phyloP scores from a whole-genome alignment of 2,888 invertebrate species.

The Thera britannica region DNA sequence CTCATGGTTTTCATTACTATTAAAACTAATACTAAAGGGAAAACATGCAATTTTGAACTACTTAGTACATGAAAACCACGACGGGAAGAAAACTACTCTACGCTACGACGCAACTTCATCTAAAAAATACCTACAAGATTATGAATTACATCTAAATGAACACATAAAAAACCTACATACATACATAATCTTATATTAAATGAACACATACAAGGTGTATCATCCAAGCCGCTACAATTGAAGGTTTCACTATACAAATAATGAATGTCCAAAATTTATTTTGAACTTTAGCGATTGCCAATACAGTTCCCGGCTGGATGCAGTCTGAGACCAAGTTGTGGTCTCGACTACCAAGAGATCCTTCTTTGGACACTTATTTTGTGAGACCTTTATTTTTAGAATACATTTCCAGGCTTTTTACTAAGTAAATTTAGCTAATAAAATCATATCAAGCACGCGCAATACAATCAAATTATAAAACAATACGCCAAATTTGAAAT shows the following conservation, averaged over 20 bases:
- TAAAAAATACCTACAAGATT: conserved; percentile 41
- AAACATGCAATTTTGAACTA: conserved; percentile 33
- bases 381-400: conserved; percentile 16
- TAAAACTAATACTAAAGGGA: conserved; percentile 29
- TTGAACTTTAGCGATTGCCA: conserved; percentile 11
- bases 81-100: conserved; percentile 44
- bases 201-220: conserved; percentile 69
- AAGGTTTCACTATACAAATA: conserved; percentile 24
- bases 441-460: conserved; percentile 61
- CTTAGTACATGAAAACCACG: conserved; percentile 52
- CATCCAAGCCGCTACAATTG: conserved; percentile 33
- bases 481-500: conserved; percentile 14
- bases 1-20: conserved; percentile 44
- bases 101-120: conserved; percentile 49
- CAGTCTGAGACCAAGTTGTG: not conserved
- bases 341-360: conserved; percentile 10
- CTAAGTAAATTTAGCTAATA: conserved; percentile 68
- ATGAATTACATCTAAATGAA: conserved; percentile 34
- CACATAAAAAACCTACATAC: conserved; percentile 44
- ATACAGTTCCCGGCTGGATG: conserved; percentile 17
- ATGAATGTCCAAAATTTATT: conserved; percentile 23
- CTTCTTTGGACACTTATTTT: conserved; percentile 23
- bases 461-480: conserved; percentile 51
- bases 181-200: conserved; percentile 58
- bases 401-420: conserved; percentile 24